Evolutionary conservation across 2,797 vertebrate species (phyloP), one percentile per base, ranked within the genome.

Genomic region (Hyperoplus immaculatus): DNA sequence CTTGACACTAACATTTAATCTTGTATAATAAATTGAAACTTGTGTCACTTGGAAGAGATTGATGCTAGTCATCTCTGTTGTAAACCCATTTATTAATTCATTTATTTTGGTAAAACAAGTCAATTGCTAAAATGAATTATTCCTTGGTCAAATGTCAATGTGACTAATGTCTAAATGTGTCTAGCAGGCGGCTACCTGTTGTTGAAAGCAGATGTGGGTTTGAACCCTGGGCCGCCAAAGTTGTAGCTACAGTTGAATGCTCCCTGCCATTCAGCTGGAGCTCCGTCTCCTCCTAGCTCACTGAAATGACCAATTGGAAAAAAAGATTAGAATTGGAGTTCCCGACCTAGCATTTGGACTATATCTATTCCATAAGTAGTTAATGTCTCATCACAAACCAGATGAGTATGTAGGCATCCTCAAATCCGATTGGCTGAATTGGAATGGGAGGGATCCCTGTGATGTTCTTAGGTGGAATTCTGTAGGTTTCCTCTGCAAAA

Each of bases 381-480:
- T 72, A 36, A 3, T 58, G 1, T 7, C 10, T 59, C 0, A 41
- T 62, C 49, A 90, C 96, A 90, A 67, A 98, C 97, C 97, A 96
- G 79, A 98, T 97, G 42, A 98, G 88, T 2, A 0, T 63, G 58
- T 86, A 83, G 3, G 97, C 97, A 61, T 97, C 96, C 75, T 95
- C 94, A 84, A 96, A 98, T 80, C 97, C 96, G 6, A 98, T 97
- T 69, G 97, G 97, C 71, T 97, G 97, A 45, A 88, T 92, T 4
- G 97, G 97, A 87, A 98, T 96, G 4, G 96, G 96, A 15, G 96
- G 96, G 57, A 96, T 78, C 41, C 96, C 96, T 0, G 80, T 88
- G 50, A 95, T 94, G 15, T 93, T 49, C 42, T 86, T 54, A 3
- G 65, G 57, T 8, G 93, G 83, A 69, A 95, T 96, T 81, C 96